These are phyloP conservation scores for Tenebrosternarchus preto DNA, from an alignment of 2,113 vertebrate species.

Conservation along the genomic window DNA sequence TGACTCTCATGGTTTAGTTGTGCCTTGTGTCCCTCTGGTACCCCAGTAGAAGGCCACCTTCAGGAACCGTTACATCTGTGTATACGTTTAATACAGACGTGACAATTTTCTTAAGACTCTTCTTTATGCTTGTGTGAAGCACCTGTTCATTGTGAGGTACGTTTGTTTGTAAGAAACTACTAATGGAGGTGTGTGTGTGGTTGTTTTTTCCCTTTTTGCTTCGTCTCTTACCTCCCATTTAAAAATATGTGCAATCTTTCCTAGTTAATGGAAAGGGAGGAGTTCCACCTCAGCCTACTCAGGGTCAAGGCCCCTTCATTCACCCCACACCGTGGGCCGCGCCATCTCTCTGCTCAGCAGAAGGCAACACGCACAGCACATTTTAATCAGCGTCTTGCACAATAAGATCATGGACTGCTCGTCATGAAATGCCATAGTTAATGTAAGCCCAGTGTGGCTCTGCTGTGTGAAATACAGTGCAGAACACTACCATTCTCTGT, in stretches of 20 bases:
- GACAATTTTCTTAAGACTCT: background rate
- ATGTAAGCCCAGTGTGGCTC: slow-evolving; percentile 48
- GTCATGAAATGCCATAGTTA: slow-evolving; percentile 49
- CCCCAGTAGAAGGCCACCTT: background rate
- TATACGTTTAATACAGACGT: background rate
- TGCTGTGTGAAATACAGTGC: slow-evolving; percentile 9
- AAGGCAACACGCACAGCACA: slow-evolving; percentile 27
- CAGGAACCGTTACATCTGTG: background rate
- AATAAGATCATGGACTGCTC: slow-evolving; percentile 37
- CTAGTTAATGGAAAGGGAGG: slow-evolving; percentile 21
- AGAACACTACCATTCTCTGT: slow-evolving; percentile 42
- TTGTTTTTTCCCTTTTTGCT: background rate
- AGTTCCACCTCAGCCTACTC: slow-evolving; percentile 45
- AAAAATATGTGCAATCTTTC: slow-evolving; percentile 11
- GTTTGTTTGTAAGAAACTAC: background rate
- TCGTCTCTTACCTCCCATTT: background rate
- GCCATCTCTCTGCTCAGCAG: slow-evolving; percentile 39
- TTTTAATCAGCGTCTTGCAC: slow-evolving; percentile 44
- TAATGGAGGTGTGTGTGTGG: slow-evolving; percentile 1
- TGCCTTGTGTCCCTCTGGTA: background rate
- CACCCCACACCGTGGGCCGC: slow-evolving; percentile 32
- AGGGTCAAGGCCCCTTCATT: slow-evolving; percentile 50
- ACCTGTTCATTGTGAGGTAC: background rate
- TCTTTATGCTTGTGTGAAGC: slow-evolving; percentile 1
- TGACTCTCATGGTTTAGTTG: background rate